These are phyloP conservation scores for Hemiprocne comata DNA, from an alignment of 2,113 vertebrate species.

Conservation along the genomic window DNA sequence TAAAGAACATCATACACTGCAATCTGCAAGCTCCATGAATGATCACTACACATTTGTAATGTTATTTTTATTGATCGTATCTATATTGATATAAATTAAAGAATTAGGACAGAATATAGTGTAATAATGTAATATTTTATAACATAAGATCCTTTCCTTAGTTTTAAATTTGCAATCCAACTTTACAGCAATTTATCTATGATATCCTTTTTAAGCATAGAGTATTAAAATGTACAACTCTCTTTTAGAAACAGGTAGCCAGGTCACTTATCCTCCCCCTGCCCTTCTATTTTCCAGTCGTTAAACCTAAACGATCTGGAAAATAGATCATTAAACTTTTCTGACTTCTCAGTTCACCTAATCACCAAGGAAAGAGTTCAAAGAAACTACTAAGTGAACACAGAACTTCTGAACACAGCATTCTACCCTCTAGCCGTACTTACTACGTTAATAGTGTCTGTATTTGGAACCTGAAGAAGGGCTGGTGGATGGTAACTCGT, in stretches of 20 bases:
- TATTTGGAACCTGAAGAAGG: constrained; percentile 83
- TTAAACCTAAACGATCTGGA: background rate
- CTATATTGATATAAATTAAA: background rate
- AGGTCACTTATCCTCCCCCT: background rate
- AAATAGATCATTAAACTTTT: background rate
- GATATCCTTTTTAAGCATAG: background rate
- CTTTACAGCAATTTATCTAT: background rate
- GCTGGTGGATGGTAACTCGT: constrained; percentile 89
- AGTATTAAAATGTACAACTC: background rate
- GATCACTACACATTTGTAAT: background rate
- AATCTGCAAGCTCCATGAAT: background rate
- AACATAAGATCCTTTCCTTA: background rate
- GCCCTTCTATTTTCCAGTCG: background rate
- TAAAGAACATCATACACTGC: background rate
- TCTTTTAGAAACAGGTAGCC: background rate
- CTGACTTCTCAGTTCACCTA: background rate
- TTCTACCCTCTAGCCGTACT: constrained; percentile 34
- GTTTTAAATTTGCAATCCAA: background rate
- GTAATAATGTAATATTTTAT: background rate
- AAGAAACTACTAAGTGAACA: background rate
- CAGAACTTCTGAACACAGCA: background rate
- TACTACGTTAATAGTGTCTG: constrained; percentile 78
- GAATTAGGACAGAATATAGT: background rate
- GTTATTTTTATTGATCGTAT: background rate
- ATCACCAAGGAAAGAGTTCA: background rate